These are phyloP conservation scores for Tychaedon coryphoeus DNA, from an alignment of 2,113 vertebrate genomes.

Conservation along the genomic window DNA sequence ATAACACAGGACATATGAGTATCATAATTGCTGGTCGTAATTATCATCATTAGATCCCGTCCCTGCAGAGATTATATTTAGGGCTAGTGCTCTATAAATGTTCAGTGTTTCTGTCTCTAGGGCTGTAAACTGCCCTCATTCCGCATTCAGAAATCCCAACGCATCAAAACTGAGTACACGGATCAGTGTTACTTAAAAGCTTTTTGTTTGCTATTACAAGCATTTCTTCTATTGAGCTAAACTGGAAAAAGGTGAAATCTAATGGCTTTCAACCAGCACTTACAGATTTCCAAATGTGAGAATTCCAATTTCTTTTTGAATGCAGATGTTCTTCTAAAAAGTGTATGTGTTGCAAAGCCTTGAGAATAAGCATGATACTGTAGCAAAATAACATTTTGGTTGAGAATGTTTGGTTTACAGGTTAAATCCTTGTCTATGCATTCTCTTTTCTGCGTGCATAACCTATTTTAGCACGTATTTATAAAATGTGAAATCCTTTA, in stretches of 20 bases:
- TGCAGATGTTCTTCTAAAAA: neutral
- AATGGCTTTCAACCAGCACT: neutral
- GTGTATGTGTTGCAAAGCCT: neutral
- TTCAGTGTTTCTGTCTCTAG: neutral
- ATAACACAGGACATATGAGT: neutral
- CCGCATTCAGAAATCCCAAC: neutral
- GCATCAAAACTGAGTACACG: neutral
- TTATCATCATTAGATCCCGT: neutral
- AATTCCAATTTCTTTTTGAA: neutral
- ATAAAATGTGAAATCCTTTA: neutral
- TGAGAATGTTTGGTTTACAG: neutral
- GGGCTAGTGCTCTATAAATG: neutral
- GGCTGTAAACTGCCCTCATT: neutral
- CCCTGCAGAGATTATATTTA: neutral
- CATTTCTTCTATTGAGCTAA: neutral
- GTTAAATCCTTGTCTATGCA: neutral
- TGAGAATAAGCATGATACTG: neutral
- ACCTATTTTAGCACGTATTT: neutral
- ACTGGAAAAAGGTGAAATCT: neutral
- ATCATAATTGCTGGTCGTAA: neutral
- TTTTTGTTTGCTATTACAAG: neutral
- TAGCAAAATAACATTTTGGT: neutral
- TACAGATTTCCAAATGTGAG: neutral
- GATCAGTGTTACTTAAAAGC: neutral
- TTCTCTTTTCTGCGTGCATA: neutral